Conservation (phyloP, 2,113 vertebrate genomes). For the Corythoichthys intestinalis region DNA sequence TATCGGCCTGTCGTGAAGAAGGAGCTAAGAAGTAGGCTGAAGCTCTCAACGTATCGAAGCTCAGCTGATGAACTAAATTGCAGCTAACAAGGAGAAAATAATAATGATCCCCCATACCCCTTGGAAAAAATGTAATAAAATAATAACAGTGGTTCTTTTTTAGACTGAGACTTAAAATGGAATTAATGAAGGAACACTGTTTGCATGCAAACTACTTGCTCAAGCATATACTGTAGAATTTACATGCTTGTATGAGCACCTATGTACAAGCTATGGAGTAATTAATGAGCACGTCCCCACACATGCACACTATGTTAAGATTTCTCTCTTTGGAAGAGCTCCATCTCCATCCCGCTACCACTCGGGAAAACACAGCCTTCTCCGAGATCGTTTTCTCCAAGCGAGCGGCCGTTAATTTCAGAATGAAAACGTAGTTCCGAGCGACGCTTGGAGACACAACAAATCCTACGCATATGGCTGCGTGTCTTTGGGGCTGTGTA, state of each 20-base stretch:
- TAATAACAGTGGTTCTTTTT: not conserved
- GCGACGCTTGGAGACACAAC: slow-evolving; percentile 22
- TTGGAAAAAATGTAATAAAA: not conserved
- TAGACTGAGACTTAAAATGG: not conserved
- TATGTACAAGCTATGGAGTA: slow-evolving; percentile 19
- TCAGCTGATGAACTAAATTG: not conserved
- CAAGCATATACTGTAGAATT: slow-evolving; percentile 13
- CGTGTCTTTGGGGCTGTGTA: slow-evolving; percentile 10
- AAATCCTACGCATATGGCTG: slow-evolving; percentile 22
- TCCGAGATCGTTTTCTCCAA: slow-evolving; percentile 30
- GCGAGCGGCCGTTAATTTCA: slow-evolving; percentile 32
- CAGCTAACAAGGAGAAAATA: not conserved
- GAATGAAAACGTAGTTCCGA: slow-evolving; percentile 30
- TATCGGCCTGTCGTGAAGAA: no score
- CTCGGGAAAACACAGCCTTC: slow-evolving; percentile 25
- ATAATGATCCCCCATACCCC: not conserved
- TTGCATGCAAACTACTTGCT: slow-evolving; percentile 21
- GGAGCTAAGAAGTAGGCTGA: no score
- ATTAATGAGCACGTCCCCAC: slow-evolving; percentile 28
- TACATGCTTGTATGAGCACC: slow-evolving; percentile 27
- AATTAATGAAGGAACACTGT: slow-evolving; percentile 1
- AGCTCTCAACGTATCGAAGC: not conserved
- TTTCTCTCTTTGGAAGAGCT: slow-evolving; percentile 22
- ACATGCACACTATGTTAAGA: not conserved
- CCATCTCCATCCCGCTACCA: slow-evolving; percentile 5